A percentile compares a stretch with the other conserved stretches of the same genome.
These are phyloP conservation scores for Syngnathus acus DNA, from an alignment of 2,797 vertebrate species.

Conservation along the genomic window DNA sequence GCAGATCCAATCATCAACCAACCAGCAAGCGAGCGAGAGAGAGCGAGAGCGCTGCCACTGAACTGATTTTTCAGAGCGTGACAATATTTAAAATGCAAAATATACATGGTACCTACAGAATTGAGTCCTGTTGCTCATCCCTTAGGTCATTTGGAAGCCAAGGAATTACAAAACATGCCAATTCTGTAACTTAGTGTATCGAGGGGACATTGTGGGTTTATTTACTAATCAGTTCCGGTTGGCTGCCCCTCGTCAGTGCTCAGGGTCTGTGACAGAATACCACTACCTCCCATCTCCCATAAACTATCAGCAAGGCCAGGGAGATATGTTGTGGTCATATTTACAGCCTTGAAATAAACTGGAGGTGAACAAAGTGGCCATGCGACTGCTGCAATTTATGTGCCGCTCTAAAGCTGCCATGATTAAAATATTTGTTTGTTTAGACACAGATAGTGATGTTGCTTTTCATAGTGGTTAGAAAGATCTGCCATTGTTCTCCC, in stretches of 20 bases:
- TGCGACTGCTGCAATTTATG: slow-evolving; percentile 52
- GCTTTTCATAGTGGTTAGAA: not conserved
- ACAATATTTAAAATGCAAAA: slow-evolving; percentile 23
- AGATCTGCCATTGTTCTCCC: not conserved
- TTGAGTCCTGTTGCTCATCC: slow-evolving; percentile 13
- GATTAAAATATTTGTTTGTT: slow-evolving; percentile 62
- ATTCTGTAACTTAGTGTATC: not conserved
- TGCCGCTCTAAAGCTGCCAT: slow-evolving; percentile 57
- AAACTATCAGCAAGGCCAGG: slow-evolving; percentile 63
- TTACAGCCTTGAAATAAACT: slow-evolving; percentile 65
- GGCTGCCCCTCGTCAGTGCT: slow-evolving; percentile 46
- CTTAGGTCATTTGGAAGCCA: slow-evolving; percentile 19
- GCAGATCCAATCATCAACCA: slow-evolving; percentile 36
- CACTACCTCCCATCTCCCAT: slow-evolving; percentile 37
- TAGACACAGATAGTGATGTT: not conserved
- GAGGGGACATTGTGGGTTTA: slow-evolving; percentile 36
- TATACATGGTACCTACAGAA: slow-evolving; percentile 5
- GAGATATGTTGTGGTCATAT: slow-evolving; percentile 47
- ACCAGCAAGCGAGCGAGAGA: slow-evolving; percentile 17
- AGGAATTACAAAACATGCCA: slow-evolving; percentile 13
- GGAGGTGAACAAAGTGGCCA: slow-evolving; percentile 66
- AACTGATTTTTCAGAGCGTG: slow-evolving; percentile 3
- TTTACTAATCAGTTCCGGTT: slow-evolving; percentile 47
- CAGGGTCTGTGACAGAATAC: slow-evolving; percentile 13
- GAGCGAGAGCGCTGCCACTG: slow-evolving; percentile 19